These are phyloP conservation scores for Pterophyllum scalare DNA, from an alignment of 2,113 vertebrate genomes.

Conservation along the genomic window DNA sequence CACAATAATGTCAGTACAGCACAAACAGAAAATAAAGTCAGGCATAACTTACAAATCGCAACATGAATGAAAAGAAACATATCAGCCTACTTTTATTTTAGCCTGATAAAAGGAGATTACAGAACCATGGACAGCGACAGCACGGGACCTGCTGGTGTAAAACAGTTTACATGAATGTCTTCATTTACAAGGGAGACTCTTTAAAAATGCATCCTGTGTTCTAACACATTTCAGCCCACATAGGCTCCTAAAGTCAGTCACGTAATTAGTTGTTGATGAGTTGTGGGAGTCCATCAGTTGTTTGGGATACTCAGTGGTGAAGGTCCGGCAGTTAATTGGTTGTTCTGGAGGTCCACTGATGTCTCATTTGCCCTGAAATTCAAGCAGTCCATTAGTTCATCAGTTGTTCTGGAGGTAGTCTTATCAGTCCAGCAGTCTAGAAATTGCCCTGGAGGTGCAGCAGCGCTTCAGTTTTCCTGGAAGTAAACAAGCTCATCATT, in stretches of 20 bases:
- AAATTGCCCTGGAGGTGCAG: background rate
- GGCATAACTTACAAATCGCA: conserved; percentile 29
- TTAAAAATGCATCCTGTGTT: background rate
- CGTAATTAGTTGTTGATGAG: too few relatives aligned
- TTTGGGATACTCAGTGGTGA: background rate
- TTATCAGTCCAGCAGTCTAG: background rate
- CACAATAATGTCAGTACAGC: conserved; percentile 48
- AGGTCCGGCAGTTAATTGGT: too few relatives aligned
- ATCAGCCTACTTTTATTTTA: background rate
- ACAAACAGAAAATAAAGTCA: conserved; percentile 49
- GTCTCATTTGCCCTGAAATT: too few relatives aligned
- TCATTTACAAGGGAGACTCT: background rate
- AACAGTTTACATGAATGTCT: background rate
- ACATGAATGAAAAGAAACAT: background rate
- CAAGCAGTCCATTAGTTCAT: too few relatives aligned
- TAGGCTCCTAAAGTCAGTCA: background rate
- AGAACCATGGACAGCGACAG: conserved; percentile 79
- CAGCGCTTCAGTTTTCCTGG: background rate
- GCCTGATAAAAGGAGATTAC: conserved; percentile 37
- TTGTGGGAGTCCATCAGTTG: background rate
- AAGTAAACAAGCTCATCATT: background rate
- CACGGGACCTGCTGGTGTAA: background rate
- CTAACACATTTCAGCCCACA: background rate
- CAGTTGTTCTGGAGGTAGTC: background rate
- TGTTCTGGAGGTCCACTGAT: too few relatives aligned